phyloP scores from a whole-genome alignment of 2,797 vertebrate species.

The Acomys russatus region DNA sequence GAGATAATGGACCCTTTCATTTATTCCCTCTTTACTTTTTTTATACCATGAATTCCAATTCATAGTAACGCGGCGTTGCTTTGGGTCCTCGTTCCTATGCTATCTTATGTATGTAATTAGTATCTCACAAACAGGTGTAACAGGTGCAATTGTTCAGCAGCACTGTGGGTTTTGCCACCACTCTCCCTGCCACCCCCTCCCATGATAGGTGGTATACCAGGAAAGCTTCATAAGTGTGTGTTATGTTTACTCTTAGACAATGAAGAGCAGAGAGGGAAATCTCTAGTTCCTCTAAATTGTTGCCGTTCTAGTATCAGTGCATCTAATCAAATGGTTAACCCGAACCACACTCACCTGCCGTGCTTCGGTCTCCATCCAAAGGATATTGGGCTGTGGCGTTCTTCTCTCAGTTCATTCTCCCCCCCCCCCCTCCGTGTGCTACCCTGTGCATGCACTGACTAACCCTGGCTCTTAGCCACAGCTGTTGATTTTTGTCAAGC shows the following conservation, averaged over 20 bases:
- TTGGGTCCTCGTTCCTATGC: not conserved
- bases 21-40: constrained; percentile 15
- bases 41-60: constrained; percentile 4
- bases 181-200: no score
- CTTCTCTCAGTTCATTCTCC: not conserved
- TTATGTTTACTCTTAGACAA: not conserved
- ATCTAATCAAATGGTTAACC: not conserved
- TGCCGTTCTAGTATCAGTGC: constrained; percentile 17
- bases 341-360: not conserved
- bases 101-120: not conserved
- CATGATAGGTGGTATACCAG: not conserved
- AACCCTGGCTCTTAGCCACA: not conserved
- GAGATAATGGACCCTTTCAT: not conserved
- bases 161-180: not conserved
- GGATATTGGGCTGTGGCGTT: not conserved
- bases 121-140: not conserved
- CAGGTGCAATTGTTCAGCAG: not conserved
- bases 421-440: not conserved
- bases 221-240: not conserved
- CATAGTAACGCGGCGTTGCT: not conserved
- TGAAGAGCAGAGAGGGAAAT: not conserved
- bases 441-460: not conserved
- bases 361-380: not conserved
- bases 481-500: not conserved
- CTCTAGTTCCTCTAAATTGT: not conserved